These are phyloP conservation scores for Eufriesea mexicana DNA, from an alignment of 1,140 invertebrate genomes.

Conservation along the genomic window DNA sequence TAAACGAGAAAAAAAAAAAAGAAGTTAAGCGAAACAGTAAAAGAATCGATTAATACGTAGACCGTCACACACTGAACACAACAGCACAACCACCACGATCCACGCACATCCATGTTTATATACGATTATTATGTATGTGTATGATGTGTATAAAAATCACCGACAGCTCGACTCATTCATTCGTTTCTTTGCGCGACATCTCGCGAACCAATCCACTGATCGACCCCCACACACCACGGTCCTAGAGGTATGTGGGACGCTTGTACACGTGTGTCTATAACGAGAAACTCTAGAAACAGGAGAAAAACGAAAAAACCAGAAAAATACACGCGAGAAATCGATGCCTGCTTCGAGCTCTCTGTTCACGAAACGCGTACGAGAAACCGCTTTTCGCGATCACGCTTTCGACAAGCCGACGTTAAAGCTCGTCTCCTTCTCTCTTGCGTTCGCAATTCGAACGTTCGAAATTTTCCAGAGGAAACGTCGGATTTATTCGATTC, in stretches of 20 bases:
- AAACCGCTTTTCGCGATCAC: constrained; percentile 6
- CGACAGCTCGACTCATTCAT: constrained; percentile 50
- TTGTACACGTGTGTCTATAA: constrained; percentile 67
- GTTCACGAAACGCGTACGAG: constrained; percentile 54
- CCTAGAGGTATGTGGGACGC: constrained; percentile 61
- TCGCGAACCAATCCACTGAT: constrained; percentile 15
- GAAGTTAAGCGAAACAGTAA: neutral
- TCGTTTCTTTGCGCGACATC: constrained; percentile 57
- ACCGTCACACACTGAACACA: constrained; percentile 77
- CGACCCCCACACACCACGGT: constrained; percentile 36
- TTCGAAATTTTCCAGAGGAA: too few relatives aligned
- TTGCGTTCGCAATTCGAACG: neutral
- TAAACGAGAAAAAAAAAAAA: too few relatives aligned
- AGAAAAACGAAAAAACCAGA: neutral
- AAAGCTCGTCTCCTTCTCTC: neutral
- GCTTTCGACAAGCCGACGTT: neutral
- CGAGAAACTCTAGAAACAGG: neutral
- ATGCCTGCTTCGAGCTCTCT: constrained; percentile 51
- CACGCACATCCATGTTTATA: constrained; percentile 63
- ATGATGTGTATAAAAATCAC: constrained; percentile 54
- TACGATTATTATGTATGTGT: constrained; percentile 54
- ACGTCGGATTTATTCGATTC: neutral
- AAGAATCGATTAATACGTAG: constrained; percentile 12
- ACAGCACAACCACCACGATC: constrained; percentile 66
- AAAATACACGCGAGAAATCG: constrained; percentile 30